Percentiles rank a stretch among this genome's conserved stretches.
Evolutionary conservation across 2,797 vertebrate species (phyloP).

Genomic region (Adrianichthys oophorus): DNA sequence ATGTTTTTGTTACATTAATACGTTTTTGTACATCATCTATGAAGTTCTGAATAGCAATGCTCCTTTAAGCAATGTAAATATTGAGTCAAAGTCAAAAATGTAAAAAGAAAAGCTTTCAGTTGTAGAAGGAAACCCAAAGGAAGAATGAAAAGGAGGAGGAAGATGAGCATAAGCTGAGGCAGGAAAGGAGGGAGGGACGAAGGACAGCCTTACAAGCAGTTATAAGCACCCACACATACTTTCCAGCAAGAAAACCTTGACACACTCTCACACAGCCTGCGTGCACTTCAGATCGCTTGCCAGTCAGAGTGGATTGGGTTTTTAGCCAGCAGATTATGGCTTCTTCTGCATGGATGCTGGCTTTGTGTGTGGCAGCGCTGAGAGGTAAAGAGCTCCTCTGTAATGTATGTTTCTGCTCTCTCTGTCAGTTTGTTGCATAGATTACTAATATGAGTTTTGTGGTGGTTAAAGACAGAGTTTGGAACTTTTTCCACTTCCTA

Average conservation of each 20-base stretch:
- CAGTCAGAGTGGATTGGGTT: constrained; percentile 51
- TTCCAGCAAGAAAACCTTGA: constrained; percentile 48
- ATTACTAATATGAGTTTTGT: constrained; percentile 4
- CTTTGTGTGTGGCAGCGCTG: constrained; percentile 60
- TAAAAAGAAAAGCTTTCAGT: too few species aligned
- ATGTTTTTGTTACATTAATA: too few species aligned
- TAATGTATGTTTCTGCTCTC: constrained; percentile 7
- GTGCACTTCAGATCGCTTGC: constrained; percentile 43
- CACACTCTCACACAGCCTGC: constrained; percentile 39
- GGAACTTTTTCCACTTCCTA: constrained; percentile 1
- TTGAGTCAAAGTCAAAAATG: too few species aligned
- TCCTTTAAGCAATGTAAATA: too few species aligned
- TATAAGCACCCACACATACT: constrained; percentile 49
- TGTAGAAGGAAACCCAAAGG: constrained; percentile 24
- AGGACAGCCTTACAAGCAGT: constrained; percentile 46
- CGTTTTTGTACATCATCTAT: too few species aligned
- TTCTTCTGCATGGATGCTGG: constrained; percentile 60
- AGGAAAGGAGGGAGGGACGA: constrained; percentile 14
- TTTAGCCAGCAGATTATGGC: constrained; percentile 62
- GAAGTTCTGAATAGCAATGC: too few species aligned
- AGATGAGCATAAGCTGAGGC: constrained; percentile 8
- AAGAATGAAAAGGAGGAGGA: constrained; percentile 47
- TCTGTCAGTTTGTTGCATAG: not conserved
- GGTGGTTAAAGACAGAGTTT: not conserved
- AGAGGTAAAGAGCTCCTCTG: constrained; percentile 70